Base-by-base conservation (phyloP, 2,888 invertebrate species). In the Drosophila peninsularis region DNA sequence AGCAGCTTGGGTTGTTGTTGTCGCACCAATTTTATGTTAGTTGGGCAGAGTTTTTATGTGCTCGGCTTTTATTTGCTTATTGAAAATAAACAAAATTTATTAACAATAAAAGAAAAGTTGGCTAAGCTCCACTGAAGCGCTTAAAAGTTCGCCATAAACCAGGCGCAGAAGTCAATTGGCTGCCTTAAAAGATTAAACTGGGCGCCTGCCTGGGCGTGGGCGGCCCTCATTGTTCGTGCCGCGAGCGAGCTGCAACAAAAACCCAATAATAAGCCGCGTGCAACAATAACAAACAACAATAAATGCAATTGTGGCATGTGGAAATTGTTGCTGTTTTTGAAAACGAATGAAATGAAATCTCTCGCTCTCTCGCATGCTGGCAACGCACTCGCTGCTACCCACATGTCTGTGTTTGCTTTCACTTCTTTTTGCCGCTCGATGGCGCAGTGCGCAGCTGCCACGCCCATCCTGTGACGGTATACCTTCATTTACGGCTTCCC, bases 1-100 rank as follows among this genome's bases (percentile, higher is more conserved):
- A 50, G 32, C 9, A 49, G 44, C 60, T 36, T n/a, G n/a, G n/a
- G 27, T 6, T 55, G 41, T 55, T 66, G 41, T 30, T 62, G 58
- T 64, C 62, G 49, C 42, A 44, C 45, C 58, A 47, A 78, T 78
- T 76, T 76, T 70, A 76, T 76, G 76, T 74, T 74, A 76, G 76
- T 76, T 76, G 63, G 11, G 60, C 57, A 45, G 54, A 77, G 71
- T 80, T 88, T 82, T 82, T 77, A 88, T 82, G 85, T 78, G 64
- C 49, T 47, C 42, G 54, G 67, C 61, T 71, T 79, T 64, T 75
- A 76, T 78, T 86, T 77, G 82, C 71, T 87, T 87, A 84, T 84
- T 84, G 84, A 89, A 84, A 84, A 89, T 79, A 81, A 87, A 86
- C 89, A 74, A 83, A 81, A 89, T 85, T 89, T 89, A 85, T 85